Evolutionary conservation across 2,888 invertebrate genomes (phyloP), one percentile per base, ranked within the genome.

Genomic region (Drosophila kuntzei): DNA sequence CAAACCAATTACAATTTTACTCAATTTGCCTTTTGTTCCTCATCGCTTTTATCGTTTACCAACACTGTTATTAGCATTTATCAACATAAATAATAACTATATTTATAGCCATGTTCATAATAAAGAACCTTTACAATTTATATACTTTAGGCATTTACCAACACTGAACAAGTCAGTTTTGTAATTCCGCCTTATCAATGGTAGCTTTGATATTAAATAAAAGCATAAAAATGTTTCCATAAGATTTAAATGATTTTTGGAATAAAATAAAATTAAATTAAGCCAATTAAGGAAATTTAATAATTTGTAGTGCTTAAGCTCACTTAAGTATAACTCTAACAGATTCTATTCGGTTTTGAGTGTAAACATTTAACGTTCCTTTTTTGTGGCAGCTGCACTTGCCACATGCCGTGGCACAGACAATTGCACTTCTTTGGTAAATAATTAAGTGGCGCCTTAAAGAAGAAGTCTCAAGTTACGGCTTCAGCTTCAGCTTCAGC

Each of bases 391-490:
- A 58, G 22, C 53, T 41, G 20, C 27, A 39, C 18, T 53, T 54
- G 53, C 53, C 41, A 41, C 53, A 11, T 29, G 32, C 20, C 32
- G 41, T 43, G 36, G 43, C 57, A 53, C 50, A 75, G 58, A 47
- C 76, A 76, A 63, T 75, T 75, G 54, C 37, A 55, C 57, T 59
- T 14, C 49, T 50, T 62, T 43, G 63, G 7, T 57, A 39, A 75
- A 79, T 75, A 79, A 79, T 79, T 75, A 79, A 79, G 71, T 63
- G 63, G 46, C 62, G 41, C 53, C 79, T 60, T 79, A 27, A 68
- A 68, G 47, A 22, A 29, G 53, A 37, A 61, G 27, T 39, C 32
- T 37, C 27, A 36, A 27, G 14, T 49, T 27, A 27, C 7, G 27
- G 50, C 66, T 16, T 8, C 43, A 46, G 34, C 46, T 18, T 14